Conservation (phyloP, 92 coral and sea anemone genomes). For the Zoanthus sansibaricus region DNA sequence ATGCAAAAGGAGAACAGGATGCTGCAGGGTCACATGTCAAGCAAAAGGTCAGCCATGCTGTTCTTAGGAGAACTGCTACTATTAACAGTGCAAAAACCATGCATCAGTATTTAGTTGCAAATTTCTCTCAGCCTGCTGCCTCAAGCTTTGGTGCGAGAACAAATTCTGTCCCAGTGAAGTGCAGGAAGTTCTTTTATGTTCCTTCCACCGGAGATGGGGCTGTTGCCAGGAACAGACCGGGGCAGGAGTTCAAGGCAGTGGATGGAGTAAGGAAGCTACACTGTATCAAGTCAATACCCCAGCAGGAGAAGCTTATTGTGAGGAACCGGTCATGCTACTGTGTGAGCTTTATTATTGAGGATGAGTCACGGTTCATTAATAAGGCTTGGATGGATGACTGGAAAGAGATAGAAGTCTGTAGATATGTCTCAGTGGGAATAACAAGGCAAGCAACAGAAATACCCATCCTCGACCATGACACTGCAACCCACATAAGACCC, state of each 20-base stretch:
- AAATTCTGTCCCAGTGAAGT: slow-evolving; percentile 43
- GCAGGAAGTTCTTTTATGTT: slow-evolving; percentile 55
- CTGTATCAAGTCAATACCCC: slow-evolving; percentile 50
- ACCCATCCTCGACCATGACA: slow-evolving; percentile 33
- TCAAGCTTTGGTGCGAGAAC: slow-evolving; percentile 62
- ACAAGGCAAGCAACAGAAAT: too few species aligned
- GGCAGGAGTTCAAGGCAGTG: slow-evolving; percentile 17
- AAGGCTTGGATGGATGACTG: too few species aligned
- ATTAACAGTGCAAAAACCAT: slow-evolving; percentile 58
- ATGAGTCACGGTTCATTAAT: too few species aligned
- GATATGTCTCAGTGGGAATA: too few species aligned
- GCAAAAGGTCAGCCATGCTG: slow-evolving; percentile 54
- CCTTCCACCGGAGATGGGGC: slow-evolving; percentile 17
- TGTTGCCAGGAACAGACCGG: slow-evolving; percentile 14
- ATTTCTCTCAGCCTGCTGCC: slow-evolving; percentile 59
- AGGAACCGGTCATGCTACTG: slow-evolving; percentile 59
- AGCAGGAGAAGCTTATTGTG: slow-evolving; percentile 54
- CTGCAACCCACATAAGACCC: slow-evolving; percentile 50
- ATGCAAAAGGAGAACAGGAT: slow-evolving; percentile 64
- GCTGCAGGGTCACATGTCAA: slow-evolving; percentile 62
- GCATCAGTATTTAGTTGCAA: slow-evolving; percentile 43
- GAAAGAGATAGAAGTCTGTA: too few species aligned
- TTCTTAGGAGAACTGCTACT: slow-evolving; percentile 49
- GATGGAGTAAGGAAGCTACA: slow-evolving; percentile 55
- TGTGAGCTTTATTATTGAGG: not conserved